Conservation (phyloP, 2,797 vertebrate genomes). For the Sebastes minor region DNA sequence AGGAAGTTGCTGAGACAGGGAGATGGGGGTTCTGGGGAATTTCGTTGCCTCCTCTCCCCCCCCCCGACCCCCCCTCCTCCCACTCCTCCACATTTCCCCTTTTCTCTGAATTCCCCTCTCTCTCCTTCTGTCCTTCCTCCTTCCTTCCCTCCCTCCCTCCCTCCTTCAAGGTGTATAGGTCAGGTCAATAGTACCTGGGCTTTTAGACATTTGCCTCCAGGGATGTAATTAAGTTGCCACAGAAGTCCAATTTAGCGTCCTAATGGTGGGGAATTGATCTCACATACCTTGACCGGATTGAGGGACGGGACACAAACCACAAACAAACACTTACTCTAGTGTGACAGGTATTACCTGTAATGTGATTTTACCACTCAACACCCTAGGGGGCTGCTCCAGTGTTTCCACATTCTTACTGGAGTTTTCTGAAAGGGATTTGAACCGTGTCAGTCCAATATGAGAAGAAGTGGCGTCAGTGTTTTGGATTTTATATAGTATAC, state of each 20-base stretch:
- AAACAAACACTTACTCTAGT: neutral
- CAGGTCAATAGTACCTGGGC: constrained; percentile 16
- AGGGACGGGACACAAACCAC: neutral
- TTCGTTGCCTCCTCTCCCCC: neutral
- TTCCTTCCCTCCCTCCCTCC: neutral
- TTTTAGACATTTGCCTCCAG: constrained; percentile 1
- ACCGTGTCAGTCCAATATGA: neutral
- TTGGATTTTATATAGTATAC: too few relatives aligned
- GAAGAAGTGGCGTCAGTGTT: neutral
- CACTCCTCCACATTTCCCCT: neutral
- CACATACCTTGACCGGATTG: neutral
- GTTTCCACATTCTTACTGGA: neutral
- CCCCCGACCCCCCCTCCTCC: neutral
- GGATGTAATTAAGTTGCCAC: constrained; percentile 4
- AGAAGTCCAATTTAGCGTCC: constrained; percentile 11
- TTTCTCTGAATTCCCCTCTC: neutral
- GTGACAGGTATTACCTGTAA: neutral
- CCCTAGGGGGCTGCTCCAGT: neutral
- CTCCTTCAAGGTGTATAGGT: constrained; percentile 1
- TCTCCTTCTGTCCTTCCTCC: neutral
- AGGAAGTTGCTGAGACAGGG: constrained; percentile 71
- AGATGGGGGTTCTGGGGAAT: constrained; percentile 60
- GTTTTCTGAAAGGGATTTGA: neutral
- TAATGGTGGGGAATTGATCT: constrained; percentile 32
- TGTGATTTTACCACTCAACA: neutral